These are phyloP conservation scores for Drosophila quasianomalipes DNA, from an alignment of 2,888 invertebrate species.

Conservation along the genomic window DNA sequence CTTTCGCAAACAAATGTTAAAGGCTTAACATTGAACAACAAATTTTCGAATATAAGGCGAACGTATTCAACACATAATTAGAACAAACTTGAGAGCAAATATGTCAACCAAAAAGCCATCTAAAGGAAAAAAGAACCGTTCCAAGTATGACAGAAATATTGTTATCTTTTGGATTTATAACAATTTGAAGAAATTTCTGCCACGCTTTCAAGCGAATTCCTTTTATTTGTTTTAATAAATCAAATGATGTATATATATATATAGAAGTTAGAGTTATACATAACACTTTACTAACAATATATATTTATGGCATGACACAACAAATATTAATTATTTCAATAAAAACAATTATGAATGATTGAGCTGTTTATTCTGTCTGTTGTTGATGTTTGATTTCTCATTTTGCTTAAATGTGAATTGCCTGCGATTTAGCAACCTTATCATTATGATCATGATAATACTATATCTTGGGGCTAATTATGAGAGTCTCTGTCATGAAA, in stretches of 20 bases:
- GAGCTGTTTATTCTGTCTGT: conserved; percentile 60
- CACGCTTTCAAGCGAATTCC: conserved; percentile 14
- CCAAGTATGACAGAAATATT: conserved; percentile 3
- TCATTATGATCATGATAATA: conserved; percentile 32
- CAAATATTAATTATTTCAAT: conserved; percentile 79
- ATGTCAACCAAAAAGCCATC: conserved; percentile 42
- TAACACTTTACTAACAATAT: conserved; percentile 79
- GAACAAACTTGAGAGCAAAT: conserved; percentile 29
- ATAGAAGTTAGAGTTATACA: conserved; percentile 71
- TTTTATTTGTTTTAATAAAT: conserved; percentile 27
- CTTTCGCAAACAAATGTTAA: conserved; percentile 46
- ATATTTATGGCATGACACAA: conserved; percentile 83
- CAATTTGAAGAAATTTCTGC: background rate
- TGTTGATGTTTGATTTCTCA: conserved; percentile 37
- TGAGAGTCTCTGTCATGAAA: conserved; percentile 22
- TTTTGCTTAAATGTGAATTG: conserved; percentile 24
- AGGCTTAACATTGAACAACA: conserved; percentile 45
- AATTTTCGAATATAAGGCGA: conserved; percentile 11
- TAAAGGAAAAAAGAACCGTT: conserved; percentile 22
- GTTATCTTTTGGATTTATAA: background rate
- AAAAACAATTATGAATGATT: conserved; percentile 77
- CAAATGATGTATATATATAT: conserved; percentile 44
- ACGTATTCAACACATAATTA: conserved; percentile 32
- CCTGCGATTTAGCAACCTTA: conserved; percentile 18
- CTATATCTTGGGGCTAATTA: conserved; percentile 15